These are phyloP conservation scores for Antitype chi DNA, from an alignment of 2,888 invertebrate genomes.

Conservation along the genomic window DNA sequence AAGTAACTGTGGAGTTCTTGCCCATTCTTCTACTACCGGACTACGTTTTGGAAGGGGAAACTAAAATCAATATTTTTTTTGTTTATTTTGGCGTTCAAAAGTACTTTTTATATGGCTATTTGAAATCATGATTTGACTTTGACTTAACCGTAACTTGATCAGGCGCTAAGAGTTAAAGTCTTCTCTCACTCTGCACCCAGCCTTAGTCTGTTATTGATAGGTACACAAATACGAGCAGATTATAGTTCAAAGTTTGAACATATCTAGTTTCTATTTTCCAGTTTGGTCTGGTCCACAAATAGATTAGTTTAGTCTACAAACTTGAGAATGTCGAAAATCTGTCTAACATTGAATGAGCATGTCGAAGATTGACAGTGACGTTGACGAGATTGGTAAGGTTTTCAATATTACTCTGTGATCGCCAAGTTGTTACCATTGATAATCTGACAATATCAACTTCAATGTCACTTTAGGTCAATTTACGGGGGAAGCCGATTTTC, in stretches of 20 bases:
- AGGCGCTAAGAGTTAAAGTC: not conserved
- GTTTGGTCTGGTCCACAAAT: slow-evolving; percentile 8
- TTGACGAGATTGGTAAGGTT: not conserved
- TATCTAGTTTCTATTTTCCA: slow-evolving; percentile 24
- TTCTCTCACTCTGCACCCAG: not conserved
- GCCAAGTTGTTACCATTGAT: slow-evolving; percentile 5
- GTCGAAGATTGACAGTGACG: slow-evolving; percentile 3
- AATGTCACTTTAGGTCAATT: not conserved
- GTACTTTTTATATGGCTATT: no score
- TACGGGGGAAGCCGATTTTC: not conserved
- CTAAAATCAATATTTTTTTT: no score
- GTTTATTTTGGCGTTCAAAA: no score
- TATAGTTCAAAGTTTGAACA: slow-evolving; percentile 20
- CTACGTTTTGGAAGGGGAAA: no score
- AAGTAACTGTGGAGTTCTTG: no score
- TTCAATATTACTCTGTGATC: slow-evolving; percentile 10
- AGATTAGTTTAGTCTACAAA: slow-evolving; percentile 44
- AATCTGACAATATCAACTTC: not conserved
- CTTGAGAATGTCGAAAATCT: slow-evolving; percentile 4
- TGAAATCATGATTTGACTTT: no score
- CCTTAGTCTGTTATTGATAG: slow-evolving; percentile 24
- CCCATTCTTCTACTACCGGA: no score
- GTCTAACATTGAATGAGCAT: slow-evolving; percentile 5
- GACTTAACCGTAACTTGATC: not conserved
- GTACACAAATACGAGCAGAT: slow-evolving; percentile 14